Base-by-base conservation (phyloP, 2,888 invertebrate genomes). In the Metellina segmentata region DNA sequence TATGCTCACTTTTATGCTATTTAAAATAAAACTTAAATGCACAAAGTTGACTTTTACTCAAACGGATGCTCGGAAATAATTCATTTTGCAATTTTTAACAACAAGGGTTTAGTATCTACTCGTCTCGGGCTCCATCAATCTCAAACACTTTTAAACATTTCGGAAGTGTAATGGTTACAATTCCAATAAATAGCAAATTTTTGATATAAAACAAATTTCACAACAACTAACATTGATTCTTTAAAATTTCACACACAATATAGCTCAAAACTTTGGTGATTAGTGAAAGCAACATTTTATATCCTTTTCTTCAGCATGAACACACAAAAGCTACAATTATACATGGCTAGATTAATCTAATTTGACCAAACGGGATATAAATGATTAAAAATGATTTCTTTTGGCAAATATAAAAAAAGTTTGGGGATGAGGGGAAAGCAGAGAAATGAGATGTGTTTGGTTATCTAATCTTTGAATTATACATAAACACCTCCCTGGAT, bases 201-300 rank as follows among this genome's bases (percentile, higher is more conserved):
- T 13, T 72, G 70, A 48, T 81, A 52, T 72, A 82, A 82, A 82
- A 82, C 82, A 72, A 77, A 81, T 70, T n/a, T 81, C n/a, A 81
- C 49, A 81, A 81, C 8, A 52, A n/a, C 77, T 51, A 82, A 82
- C 51, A 82, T 52, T 11, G 51, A 19, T 13, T 49, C 52, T 19
- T 72, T 82, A 52, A 82, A 82, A 82, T 20, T 16, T 70, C 48
- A 81, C 48, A 48, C n/a, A 69, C 13, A 69, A 81, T 69, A 81
- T 69, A 81, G 34, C 51, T 51, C 51, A 52, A 77, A 72, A 77
- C 19, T 2, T 19, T 51, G 49, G 34, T 34, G 34, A 34, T 34
- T 34, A 34, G 34, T 34, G 34, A 34, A 34, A 34, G 34, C 34
- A 34, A 34, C 34, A 34, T 34, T 34, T 34, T 4, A 34, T 34